Conservation (phyloP, 2,797 vertebrate species). For the Microctenopoma stevenorrisi region DNA sequence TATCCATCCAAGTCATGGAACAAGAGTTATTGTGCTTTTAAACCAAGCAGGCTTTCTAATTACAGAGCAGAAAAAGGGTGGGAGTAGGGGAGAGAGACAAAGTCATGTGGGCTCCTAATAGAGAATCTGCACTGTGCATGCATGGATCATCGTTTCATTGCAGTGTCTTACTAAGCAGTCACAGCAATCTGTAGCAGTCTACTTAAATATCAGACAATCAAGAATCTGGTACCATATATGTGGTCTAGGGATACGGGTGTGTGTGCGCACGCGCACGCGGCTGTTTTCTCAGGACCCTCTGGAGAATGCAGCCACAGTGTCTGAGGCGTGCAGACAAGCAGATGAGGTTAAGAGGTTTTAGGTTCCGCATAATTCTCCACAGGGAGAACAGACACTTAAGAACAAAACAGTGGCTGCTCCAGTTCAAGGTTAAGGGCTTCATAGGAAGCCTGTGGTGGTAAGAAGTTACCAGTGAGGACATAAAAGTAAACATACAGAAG, state of each 20-base stretch:
- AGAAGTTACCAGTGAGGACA: slow-evolving; percentile 14
- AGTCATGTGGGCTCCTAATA: slow-evolving; percentile 2
- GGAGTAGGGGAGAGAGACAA: slow-evolving; percentile 10
- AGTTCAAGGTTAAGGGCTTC: slow-evolving; percentile 56
- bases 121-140: slow-evolving; percentile 12
- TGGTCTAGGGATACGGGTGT: slow-evolving; percentile 7
- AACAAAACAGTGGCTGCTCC: slow-evolving; percentile 41
- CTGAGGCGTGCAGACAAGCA: slow-evolving; percentile 67
- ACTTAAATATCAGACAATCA: slow-evolving; percentile 43
- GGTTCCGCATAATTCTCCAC: slow-evolving; percentile 66
- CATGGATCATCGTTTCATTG: slow-evolving; percentile 12
- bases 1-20: slow-evolving; percentile 51
- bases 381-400: slow-evolving; percentile 53
- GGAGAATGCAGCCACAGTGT: slow-evolving; percentile 77
- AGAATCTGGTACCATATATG: slow-evolving; percentile 41
- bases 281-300: slow-evolving; percentile 72
- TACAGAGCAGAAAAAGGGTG: slow-evolving; percentile 31
- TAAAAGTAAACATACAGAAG: slow-evolving; percentile 3
- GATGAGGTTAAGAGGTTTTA: slow-evolving; percentile 70
- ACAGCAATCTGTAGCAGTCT: slow-evolving; percentile 11
- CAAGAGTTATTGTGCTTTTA: slow-evolving; percentile 48
- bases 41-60: slow-evolving; percentile 52
- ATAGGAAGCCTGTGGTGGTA: slow-evolving; percentile 14
- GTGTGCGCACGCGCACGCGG: slow-evolving; percentile 25
- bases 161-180: slow-evolving; percentile 4